A percentile compares a stretch with the other conserved stretches of the same genome.
Evolutionary conservation across 1,140 invertebrate species (phyloP).

Genomic region (silkworm (Bombyx mori)): ASM3026992v2 NC_085127.1:9335001-9335500

Average conservation of each 20-base stretch:
- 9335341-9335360: constrained; percentile 5
- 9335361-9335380: constrained; percentile 5
- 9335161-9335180: constrained; percentile 54
- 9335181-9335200: neutral
- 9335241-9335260: no score
- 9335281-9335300: constrained; percentile 1
- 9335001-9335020: constrained; percentile 97
- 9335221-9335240: no score
- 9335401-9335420: constrained; percentile 15
- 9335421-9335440: constrained; percentile 55
- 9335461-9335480: constrained; percentile 66
- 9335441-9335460: constrained; percentile 49
- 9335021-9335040: constrained; percentile 97
- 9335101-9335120: constrained; percentile 45
- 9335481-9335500: constrained; percentile 54
- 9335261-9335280: neutral
- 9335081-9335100: constrained; percentile 56
- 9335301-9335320: neutral
- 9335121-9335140: constrained; percentile 32
- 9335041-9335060: constrained; percentile 90
- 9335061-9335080: constrained; percentile 71
- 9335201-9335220: no score
- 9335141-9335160: constrained; percentile 56
- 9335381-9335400: constrained; percentile 7
- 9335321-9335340: constrained; percentile 5